Base-by-base conservation (phyloP, 2,113 vertebrate species). In the Edolisoma coerulescens region DNA sequence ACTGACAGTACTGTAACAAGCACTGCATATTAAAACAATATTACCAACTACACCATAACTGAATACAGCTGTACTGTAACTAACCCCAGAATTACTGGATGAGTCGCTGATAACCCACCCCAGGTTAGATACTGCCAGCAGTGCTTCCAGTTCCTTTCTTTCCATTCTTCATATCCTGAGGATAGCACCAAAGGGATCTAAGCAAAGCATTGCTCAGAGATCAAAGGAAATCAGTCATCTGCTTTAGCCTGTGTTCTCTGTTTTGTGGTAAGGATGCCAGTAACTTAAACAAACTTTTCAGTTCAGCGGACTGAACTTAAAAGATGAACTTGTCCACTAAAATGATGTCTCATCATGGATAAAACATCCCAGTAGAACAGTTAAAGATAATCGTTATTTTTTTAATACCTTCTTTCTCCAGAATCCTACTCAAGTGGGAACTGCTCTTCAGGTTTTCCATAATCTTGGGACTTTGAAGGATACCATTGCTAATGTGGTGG, bases 381-480 rank as follows among this genome's bases (percentile, higher is more conserved):
- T 69, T 78, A 21, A 82, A 92, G 33, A 7, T 91, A 65, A 37
- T 60, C 1, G 19, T 60, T 60, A 20, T 37, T 80, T 93, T 84
- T 85, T 75, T 0, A 28, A 57, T 75, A 79, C 71, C 26, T 82
- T 75, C 30, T 73, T 65, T 65, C 20, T 83, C 59, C 96, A 99
- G 99, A 99, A 99, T 95, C 99, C 99, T 41, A 99, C 99, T 64
- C 99, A 99, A 97, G 99, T 99, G 3, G 99, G 99, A 87, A 99
- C 99, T 12, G 99, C 99, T 60, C 98, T 99, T 89, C 99, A 99
- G 97, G 99, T 99, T 93, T 99, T 99, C 96, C 98, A 99, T 85
- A 99, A 99, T 94, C 98, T 99, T 68, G 99, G 99, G 70, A 99
- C 97, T 94, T 97, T 99, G 64, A 99, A 98, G 87, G 98, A 98